A percentile compares a stretch with the other conserved stretches of the same genome.
Evolutionary conservation across 2,113 vertebrate genomes (phyloP).

Genomic region (Poeciliopsis retropinna): DNA sequence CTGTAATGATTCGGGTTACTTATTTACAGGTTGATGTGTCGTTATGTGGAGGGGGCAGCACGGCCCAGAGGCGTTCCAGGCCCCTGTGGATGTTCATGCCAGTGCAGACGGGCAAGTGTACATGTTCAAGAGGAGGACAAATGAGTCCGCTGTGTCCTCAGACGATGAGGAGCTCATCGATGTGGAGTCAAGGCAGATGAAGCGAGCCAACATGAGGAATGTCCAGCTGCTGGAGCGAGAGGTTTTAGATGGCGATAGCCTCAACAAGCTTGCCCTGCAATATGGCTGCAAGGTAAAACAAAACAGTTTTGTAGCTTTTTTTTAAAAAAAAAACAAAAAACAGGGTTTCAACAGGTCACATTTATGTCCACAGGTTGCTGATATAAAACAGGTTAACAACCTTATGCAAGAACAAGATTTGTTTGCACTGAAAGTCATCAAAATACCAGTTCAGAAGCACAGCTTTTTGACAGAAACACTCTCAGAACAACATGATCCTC

Average conservation of each 20-base stretch:
- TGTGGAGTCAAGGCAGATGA: conserved; percentile 76
- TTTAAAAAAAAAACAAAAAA: background rate
- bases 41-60: conserved; percentile 85
- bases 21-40: conserved; percentile 26
- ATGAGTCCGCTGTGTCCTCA: conserved; percentile 74
- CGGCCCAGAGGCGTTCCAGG: conserved; percentile 83
- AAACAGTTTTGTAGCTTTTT: background rate
- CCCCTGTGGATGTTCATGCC: conserved; percentile 83
- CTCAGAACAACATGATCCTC: conserved; percentile 51
- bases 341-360: conserved; percentile 1
- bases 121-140: conserved; percentile 77
- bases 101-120: conserved; percentile 86
- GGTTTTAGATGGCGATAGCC: conserved; percentile 84
- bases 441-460: conserved; percentile 90
- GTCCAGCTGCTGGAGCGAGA: conserved; percentile 85
- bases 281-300: conserved; percentile 92
- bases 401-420: conserved; percentile 94
- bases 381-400: conserved; percentile 93
- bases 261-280: conserved; percentile 93
- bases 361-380: conserved; percentile 85
- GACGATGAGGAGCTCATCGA: conserved; percentile 87
- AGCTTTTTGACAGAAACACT: conserved; percentile 84
- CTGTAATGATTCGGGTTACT: background rate
- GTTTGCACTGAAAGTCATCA: conserved; percentile 90
- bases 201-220: conserved; percentile 55